Base-by-base conservation (phyloP, 2,113 vertebrate species). In the Callocephalon fimbriatum region DNA sequence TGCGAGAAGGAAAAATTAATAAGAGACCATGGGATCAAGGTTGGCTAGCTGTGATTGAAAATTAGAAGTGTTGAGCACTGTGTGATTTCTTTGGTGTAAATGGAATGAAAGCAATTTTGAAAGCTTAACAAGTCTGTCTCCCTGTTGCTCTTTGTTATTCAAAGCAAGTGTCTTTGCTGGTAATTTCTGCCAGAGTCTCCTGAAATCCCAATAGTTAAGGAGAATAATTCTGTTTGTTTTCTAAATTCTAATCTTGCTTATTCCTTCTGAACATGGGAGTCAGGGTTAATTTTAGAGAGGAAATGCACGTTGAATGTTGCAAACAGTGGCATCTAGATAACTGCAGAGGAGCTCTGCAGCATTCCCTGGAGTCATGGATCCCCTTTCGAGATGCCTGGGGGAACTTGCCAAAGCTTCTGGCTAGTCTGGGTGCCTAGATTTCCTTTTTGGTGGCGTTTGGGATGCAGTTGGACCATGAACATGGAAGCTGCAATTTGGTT, bases 61-160 rank as follows among this genome's bases (percentile, higher is more conserved):
- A 95, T 94, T 95, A 90, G 47, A 79, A 86, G 74, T 47, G 47
- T 88, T 95, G 70, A 94, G 81, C 87, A 47, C 53, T 87, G 47
- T 91, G 63, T 85, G 74, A 94, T 96, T 94, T 96, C 81, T 95
- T 87, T 88, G 40, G 40, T 88, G 74, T 90, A 79, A 81, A 92
- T 90, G 66, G 58, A 92, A 90, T 61, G 71, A 93, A 94, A 94
- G 45, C 73, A 94, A 82, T 95, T 96, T 81, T 74, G 61, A 79
- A 88, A 93, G 56, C 70, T 88, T 94, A 93, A 86, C 47, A 90
- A 90, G 65, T 72, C 66, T 73, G 86, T 94, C 72, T 90, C 67
- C 42, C 73, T 68, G 70, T 81, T 87, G 47, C 38, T 96, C n/a
- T 93, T 81, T 90, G 81, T 90, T 92, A 96, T 93, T 94, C 88